Base-by-base conservation (phyloP, 2,888 invertebrate species). In the Epistrophella euchroma region DNA sequence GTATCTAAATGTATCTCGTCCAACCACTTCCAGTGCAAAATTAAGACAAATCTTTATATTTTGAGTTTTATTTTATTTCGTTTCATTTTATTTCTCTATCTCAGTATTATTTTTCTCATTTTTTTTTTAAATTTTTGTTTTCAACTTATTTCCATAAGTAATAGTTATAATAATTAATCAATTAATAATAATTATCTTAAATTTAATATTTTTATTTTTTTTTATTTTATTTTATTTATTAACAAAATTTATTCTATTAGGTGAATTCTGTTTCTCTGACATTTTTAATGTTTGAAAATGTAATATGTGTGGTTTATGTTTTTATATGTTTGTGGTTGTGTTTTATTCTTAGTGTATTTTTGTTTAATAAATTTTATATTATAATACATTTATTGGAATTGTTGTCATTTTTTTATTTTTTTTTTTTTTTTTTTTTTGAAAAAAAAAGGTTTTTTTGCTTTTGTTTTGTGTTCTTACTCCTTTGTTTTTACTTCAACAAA, bases 151-250 rank as follows among this genome's bases (percentile, higher is more conserved):
- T 78, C 83, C 66, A 79, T 83, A 76, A 78, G 60, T 83, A 83
- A 79, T 87, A 87, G 74, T 85, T 76, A 85, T 87, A 84, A 84
- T 87, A 72, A 87, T 85, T 81, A 81, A 76, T 73, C 60, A 75
- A 70, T 60, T 85, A 81, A 85, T 87, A 82, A 88, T 80, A 82
- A 88, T 80, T 85, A 73, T 81, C 79, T 80, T 82, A 84, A 88
- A 72, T 81, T 80, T 79, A 84, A 64, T 83, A 71, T 50, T 52
- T 50, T 62, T 71, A 13, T 72, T 22, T 47, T 32, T 58, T 47
- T 13, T 17, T 22, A 25, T 64, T 25, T 56, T 62, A 64, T 55
- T 40, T 37, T 28, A 37, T 71, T 64, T 64, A 76, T 81, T 80
- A 80, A 73, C 76, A 82, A 82, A 86, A 82, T 82, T 83, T 83